A percentile compares a stretch with the other conserved stretches of the same genome.
Evolutionary conservation across 2,888 invertebrate genomes (phyloP).

Genomic region (Cosmorhoe ocellata): DNA sequence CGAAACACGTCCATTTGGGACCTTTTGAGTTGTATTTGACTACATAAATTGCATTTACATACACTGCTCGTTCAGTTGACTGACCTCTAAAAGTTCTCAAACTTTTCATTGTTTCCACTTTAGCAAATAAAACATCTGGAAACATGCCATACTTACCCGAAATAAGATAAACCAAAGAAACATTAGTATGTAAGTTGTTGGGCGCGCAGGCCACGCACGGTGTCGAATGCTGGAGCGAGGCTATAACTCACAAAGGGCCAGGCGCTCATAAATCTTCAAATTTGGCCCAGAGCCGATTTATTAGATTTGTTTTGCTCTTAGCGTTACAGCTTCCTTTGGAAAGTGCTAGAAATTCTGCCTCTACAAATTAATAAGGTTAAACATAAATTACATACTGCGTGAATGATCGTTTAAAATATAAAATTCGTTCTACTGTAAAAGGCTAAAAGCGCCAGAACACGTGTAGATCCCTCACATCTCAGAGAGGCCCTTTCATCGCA

Average conservation of each 20-base stretch:
- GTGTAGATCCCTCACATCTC: slow-evolving; percentile 19
- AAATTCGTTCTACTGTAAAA: too few relatives aligned
- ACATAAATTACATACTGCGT: too few relatives aligned
- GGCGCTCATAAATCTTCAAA: slow-evolving; percentile 13
- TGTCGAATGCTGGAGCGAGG: slow-evolving; percentile 12
- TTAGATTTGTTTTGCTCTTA: slow-evolving; percentile 6
- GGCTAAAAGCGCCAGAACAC: too few relatives aligned
- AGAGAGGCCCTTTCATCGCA: slow-evolving; percentile 24
- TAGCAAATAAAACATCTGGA: slow-evolving; percentile 1
- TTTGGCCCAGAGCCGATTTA: slow-evolving; percentile 7
- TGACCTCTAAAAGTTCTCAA: too few relatives aligned
- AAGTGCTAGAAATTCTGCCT: too few relatives aligned
- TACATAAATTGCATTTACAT: too few relatives aligned
- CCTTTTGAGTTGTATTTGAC: too few relatives aligned
- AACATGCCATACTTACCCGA: background rate
- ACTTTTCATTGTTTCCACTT: too few relatives aligned
- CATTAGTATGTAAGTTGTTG: background rate
- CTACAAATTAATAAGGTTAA: too few relatives aligned
- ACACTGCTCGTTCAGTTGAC: too few relatives aligned
- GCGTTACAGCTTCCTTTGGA: background rate
- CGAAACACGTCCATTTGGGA: too few relatives aligned
- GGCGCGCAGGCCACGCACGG: slow-evolving; percentile 1
- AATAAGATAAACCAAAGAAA: slow-evolving; percentile 7
- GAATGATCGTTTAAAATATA: too few relatives aligned
- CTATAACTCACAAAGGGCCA: slow-evolving; percentile 13